Base-by-base conservation (phyloP, 2,888 invertebrate species). In the Parnassius mnemosyne region DNA sequence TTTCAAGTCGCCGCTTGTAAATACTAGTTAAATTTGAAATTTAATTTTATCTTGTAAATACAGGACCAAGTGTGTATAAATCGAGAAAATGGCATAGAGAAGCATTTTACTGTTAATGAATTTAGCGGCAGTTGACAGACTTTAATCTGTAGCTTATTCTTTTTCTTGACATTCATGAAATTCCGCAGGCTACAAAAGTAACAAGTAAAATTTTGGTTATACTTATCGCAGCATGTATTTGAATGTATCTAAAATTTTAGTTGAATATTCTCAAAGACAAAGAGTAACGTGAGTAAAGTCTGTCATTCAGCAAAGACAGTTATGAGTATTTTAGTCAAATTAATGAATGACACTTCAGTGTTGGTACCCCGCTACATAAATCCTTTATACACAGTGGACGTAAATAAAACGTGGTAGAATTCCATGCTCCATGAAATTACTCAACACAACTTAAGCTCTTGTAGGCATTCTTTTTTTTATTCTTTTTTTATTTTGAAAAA, bases 1-100 rank as follows among this genome's bases (percentile, higher is more conserved):
- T 58, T 54, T 50, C 11, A 57, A 54, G 53, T 63, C 68, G 64
- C 68, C 71, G 68, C 66, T 53, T 85, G 89, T 89, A 89, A 75
- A 89, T 89, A 89, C 68, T 90, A 90, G 89, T 81, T 89, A 87
- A 87, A 85, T 85, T 85, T 80, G 65, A 79, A 82, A 71, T 71
- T 57, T 65, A 63, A 65, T 78, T 83, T 72, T 81, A 78, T 78
- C 77, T 76, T 89, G 89, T 89, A 89, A 83, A 89, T 89, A 89
- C 81, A 84, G 84, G 87, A 88, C 85, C 87, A 86, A 87, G 77
- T 80, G 82, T 81, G 80, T 71, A 68, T 71, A 71, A 75, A 78
- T 76, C 73, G 68, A 72, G 70, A 69, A 16, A 70, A 76, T 72
- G 70, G 71, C 69, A 69, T 68, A 73, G 71, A 71, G 69, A 69